Percentiles rank a stretch among this genome's conserved stretches.
phyloP scores from a whole-genome alignment of 2,797 vertebrate genomes.

The Choloepus didactylus region DNA sequence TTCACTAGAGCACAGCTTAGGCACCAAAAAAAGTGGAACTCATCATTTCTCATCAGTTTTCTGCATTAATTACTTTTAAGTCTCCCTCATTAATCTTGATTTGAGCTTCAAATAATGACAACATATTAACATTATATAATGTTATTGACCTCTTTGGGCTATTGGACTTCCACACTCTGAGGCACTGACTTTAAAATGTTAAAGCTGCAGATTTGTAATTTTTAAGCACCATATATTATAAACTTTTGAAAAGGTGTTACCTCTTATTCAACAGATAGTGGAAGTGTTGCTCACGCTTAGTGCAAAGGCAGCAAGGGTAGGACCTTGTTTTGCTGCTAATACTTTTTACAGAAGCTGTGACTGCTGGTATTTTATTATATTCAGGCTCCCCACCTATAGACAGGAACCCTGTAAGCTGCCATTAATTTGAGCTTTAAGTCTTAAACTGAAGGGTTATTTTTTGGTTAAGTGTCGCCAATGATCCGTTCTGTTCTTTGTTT shows the following conservation, averaged over 20 bases:
- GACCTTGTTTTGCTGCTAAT: slow-evolving; percentile 15
- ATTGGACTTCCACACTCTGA: neutral
- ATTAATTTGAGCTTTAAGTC: slow-evolving; percentile 16
- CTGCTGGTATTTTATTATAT: slow-evolving; percentile 5
- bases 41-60: neutral
- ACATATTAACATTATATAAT: slow-evolving; percentile 44
- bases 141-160: slow-evolving; percentile 12
- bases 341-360: slow-evolving; percentile 11
- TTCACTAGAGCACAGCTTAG: neutral
- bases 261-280: neutral
- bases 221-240: slow-evolving; percentile 34
- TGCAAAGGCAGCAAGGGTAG: slow-evolving; percentile 5
- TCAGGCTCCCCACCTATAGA: neutral
- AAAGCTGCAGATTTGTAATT: neutral
- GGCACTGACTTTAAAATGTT: slow-evolving; percentile 30
- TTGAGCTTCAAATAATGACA: slow-evolving; percentile 46
- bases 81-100: slow-evolving; percentile 41
- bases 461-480: neutral
- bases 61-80: neutral
- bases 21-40: neutral
- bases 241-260: slow-evolving; percentile 27
- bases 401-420: neutral
- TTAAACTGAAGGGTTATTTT: slow-evolving; percentile 3
- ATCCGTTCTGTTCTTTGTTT: slow-evolving; percentile 57
- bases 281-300: neutral